Percentiles rank a stretch among this genome's conserved stretches.
Evolutionary conservation across 35 echinoderm and acorn worm species (phyloP).

Genomic region (Acanthaster planci): DNA sequence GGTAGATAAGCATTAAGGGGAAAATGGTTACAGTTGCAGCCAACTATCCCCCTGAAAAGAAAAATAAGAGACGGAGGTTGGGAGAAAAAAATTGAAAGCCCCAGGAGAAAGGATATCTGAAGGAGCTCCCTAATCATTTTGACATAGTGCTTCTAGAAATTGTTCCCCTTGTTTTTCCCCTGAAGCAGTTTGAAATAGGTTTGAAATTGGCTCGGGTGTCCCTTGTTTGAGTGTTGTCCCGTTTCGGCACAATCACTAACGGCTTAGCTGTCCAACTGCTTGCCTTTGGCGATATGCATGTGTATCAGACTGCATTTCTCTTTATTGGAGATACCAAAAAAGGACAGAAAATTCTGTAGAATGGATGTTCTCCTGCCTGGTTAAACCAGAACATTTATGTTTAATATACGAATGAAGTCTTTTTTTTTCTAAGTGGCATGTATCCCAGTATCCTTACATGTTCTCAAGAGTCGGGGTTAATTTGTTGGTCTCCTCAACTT

Average conservation of each 20-base stretch:
- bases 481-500: too few species aligned
- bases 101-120: background rate
- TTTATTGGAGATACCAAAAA: too few species aligned
- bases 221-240: constrained; percentile 9
- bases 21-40: too few species aligned
- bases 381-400: too few species aligned
- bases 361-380: too few species aligned
- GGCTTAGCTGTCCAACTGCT: background rate
- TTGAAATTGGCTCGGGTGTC: constrained; percentile 34
- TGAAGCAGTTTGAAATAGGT: constrained; percentile 40
- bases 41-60: background rate
- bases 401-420: too few species aligned
- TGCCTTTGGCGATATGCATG: background rate
- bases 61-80: background rate
- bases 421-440: too few species aligned
- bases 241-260: constrained; percentile 12
- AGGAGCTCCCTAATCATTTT: constrained; percentile 41
- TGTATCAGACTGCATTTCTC: too few species aligned
- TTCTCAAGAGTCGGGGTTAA: too few species aligned
- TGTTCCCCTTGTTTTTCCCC: constrained; percentile 50
- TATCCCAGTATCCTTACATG: too few species aligned
- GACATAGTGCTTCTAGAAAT: constrained; percentile 39
- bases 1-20: background rate
- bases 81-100: constrained; percentile 1
- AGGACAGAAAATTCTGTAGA: too few species aligned